These are phyloP conservation scores for Scaptodrosophila lebanonensis DNA, from an alignment of 1,140 invertebrate genomes.

Conservation along the genomic window DNA sequence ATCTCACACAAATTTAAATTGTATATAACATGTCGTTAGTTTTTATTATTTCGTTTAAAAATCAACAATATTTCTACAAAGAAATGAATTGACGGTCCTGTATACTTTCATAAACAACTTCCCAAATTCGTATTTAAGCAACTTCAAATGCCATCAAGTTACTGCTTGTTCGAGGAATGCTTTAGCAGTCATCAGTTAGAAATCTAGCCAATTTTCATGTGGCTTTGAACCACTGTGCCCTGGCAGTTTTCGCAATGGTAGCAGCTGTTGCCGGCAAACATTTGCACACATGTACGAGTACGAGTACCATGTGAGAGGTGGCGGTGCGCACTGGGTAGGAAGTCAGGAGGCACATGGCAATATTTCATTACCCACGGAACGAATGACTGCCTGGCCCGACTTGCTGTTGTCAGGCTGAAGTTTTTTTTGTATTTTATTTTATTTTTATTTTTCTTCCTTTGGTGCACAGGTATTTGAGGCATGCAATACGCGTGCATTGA, in stretches of 20 bases:
- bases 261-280: constrained; percentile 69
- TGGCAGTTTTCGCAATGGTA: constrained; percentile 21
- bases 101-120: too few species aligned
- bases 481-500: constrained; percentile 27
- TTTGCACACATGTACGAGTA: constrained; percentile 34
- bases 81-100: too few species aligned
- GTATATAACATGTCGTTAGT: too few species aligned
- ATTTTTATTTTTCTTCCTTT: constrained; percentile 29
- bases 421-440: neutral
- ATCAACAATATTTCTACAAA: too few species aligned
- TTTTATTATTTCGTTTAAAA: too few species aligned
- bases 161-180: too few species aligned
- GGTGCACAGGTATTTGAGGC: constrained; percentile 54
- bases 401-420: constrained; percentile 6
- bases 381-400: constrained; percentile 3
- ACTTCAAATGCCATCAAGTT: too few species aligned
- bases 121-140: too few species aligned
- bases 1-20: too few species aligned
- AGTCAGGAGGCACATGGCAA: constrained; percentile 54
- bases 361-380: constrained; percentile 68
- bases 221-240: too few species aligned
- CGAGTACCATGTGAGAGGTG: neutral
- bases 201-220: too few species aligned
- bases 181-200: too few species aligned
- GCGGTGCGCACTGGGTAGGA: constrained; percentile 6